Evolutionary conservation across 2,113 vertebrate genomes (phyloP).

Genomic region (Vulpes ferrilata): DNA sequence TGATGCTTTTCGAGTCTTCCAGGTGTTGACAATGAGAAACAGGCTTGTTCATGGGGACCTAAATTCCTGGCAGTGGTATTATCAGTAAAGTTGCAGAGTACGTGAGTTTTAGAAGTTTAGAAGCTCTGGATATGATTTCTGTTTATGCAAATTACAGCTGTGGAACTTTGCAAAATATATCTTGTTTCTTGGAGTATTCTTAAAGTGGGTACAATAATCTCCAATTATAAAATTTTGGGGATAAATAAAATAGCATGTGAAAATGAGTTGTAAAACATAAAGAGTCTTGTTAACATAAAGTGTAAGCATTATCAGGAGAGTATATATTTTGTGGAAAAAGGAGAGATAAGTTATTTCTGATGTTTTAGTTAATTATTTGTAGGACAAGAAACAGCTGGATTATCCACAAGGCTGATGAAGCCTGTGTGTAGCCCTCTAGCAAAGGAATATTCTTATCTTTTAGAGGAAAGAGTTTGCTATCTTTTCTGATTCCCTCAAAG

Average conservation of each 20-base stretch:
- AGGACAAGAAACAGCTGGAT: not conserved
- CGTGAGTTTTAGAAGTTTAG: not conserved
- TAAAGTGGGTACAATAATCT: not conserved
- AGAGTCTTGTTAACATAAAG: not conserved
- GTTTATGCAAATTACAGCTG: not conserved
- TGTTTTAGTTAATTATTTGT: not conserved
- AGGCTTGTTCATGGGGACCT: not conserved
- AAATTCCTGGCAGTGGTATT: not conserved
- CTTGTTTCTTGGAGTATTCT: not conserved
- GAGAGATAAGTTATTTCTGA: not conserved
- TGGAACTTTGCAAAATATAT: not conserved
- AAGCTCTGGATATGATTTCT: not conserved
- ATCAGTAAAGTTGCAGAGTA: not conserved
- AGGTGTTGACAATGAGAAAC: not conserved
- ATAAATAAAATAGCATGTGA: not conserved
- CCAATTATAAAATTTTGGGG: not conserved
- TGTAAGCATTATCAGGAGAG: not conserved
- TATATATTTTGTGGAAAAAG: not conserved
- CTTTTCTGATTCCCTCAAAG: not conserved
- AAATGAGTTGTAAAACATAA: constrained; percentile 3
- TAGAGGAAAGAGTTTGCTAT: not conserved
- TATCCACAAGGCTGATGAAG: not conserved
- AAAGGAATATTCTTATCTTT: not conserved
- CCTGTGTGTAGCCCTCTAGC: not conserved
- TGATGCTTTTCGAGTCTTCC: not conserved